Conservation (phyloP, 2,797 vertebrate genomes). For the Malacoraja senta region DNA sequence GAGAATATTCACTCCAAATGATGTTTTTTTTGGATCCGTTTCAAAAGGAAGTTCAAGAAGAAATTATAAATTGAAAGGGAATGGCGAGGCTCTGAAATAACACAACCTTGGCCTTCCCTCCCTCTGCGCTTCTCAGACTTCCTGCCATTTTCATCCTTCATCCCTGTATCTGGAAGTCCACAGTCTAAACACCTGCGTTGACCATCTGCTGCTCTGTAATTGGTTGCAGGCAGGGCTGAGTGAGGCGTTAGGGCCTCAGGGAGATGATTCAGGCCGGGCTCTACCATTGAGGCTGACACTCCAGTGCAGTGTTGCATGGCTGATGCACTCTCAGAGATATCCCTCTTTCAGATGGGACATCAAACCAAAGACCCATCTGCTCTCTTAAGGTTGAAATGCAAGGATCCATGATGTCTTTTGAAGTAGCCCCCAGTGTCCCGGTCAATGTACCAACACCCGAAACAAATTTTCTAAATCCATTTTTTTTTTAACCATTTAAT, state of each 20-base stretch:
- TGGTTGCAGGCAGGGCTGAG: not conserved
- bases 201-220: not conserved
- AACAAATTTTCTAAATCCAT: not conserved
- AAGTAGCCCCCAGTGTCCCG: not conserved
- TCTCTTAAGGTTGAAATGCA: not conserved
- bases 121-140: not conserved
- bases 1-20: constrained; percentile 5
- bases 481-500: not conserved
- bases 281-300: not conserved
- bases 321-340: not conserved
- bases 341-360: not conserved
- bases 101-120: not conserved
- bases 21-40: not conserved
- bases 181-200: not conserved
- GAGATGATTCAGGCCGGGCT: not conserved
- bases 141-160: not conserved
- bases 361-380: not conserved
- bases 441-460: not conserved
- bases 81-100: not conserved
- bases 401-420: not conserved
- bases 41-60: not conserved
- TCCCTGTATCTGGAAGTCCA: not conserved
- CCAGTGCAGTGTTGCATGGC: not conserved
- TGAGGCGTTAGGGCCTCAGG: not conserved
- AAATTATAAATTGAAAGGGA: not conserved